phyloP scores from a whole-genome alignment of 1,140 invertebrate species.

The Psix sp. region DNA sequence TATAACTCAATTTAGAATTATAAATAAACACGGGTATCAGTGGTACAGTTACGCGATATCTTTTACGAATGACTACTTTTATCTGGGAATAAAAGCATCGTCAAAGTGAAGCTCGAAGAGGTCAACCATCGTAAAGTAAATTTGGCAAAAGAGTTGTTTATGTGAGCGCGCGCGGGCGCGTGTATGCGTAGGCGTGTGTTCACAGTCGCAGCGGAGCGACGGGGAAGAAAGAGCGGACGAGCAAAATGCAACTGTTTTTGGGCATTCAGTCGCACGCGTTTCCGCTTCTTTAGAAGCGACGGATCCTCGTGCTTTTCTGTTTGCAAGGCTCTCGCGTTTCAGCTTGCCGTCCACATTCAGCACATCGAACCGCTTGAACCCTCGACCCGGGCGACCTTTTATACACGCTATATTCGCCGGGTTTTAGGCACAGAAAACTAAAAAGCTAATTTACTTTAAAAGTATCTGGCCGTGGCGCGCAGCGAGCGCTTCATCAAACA shows the following conservation, averaged over 20 bases:
- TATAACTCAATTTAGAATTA: constrained; percentile 36
- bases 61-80: constrained; percentile 7
- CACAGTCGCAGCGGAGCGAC: no score
- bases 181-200: background rate
- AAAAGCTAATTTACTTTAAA: constrained; percentile 79
- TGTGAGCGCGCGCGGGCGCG: background rate
- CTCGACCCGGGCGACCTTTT: constrained; percentile 65
- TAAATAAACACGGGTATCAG: constrained; percentile 11
- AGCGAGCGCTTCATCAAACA: constrained; percentile 70
- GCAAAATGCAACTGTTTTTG: constrained; percentile 65
- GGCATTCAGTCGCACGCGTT: constrained; percentile 66
- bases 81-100: constrained; percentile 16
- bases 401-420: constrained; percentile 68
- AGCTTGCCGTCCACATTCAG: constrained; percentile 43
- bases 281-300: constrained; percentile 39
- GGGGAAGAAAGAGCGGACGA: constrained; percentile 5
- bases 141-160: constrained; percentile 16
- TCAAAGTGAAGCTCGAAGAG: constrained; percentile 18
- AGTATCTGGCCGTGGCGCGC: constrained; percentile 67
- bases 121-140: constrained; percentile 33
- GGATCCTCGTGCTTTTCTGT: constrained; percentile 27
- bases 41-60: constrained; percentile 11
- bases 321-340: constrained; percentile 8
- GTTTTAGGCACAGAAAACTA: constrained; percentile 75
- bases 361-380: constrained; percentile 71